phyloP scores from a whole-genome alignment of 2,113 vertebrate genomes.

The Brachyistius frenatus region DNA sequence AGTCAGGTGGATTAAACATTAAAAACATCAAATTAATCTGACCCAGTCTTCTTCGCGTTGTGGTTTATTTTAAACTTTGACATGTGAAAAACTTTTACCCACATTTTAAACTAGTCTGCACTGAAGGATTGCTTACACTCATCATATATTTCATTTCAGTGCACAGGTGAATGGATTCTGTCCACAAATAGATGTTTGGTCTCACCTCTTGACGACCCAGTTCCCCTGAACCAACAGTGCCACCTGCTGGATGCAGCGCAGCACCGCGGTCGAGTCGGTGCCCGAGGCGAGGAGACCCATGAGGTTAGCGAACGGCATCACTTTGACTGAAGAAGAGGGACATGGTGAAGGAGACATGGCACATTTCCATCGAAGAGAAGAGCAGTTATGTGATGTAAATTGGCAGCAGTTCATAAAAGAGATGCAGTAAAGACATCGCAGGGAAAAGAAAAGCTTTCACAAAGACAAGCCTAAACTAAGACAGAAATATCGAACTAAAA shows the following conservation, averaged over 20 bases:
- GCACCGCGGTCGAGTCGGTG: conserved; percentile 89
- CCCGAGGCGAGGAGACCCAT: conserved; percentile 95
- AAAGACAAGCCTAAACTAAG: not conserved
- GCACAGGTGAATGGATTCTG: too few relatives aligned
- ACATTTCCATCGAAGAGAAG: not conserved
- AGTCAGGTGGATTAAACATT: too few relatives aligned
- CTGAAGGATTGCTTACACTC: too few relatives aligned
- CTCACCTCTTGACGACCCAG: conserved; percentile 98
- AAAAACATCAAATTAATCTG: too few relatives aligned
- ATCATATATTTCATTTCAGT: too few relatives aligned
- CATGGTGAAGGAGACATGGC: not conserved
- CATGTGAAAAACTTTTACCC: too few relatives aligned
- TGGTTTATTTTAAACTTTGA: too few relatives aligned
- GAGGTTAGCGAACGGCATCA: conserved; percentile 96
- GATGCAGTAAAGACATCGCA: too few relatives aligned
- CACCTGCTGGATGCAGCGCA: conserved; percentile 99
- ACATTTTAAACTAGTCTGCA: too few relatives aligned
- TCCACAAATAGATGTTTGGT: not conserved
- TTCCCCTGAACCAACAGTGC: conserved; percentile 97
- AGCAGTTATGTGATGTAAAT: not conserved
- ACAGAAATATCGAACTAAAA: not conserved
- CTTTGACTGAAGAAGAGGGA: conserved; percentile 88
- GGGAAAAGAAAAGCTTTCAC: not conserved
- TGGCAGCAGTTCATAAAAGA: too few relatives aligned
- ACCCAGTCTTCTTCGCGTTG: too few relatives aligned